Evolutionary conservation across 2,888 invertebrate species (phyloP), one percentile per base, ranked within the genome.

Genomic region (Yponomeuta sedellus): DNA sequence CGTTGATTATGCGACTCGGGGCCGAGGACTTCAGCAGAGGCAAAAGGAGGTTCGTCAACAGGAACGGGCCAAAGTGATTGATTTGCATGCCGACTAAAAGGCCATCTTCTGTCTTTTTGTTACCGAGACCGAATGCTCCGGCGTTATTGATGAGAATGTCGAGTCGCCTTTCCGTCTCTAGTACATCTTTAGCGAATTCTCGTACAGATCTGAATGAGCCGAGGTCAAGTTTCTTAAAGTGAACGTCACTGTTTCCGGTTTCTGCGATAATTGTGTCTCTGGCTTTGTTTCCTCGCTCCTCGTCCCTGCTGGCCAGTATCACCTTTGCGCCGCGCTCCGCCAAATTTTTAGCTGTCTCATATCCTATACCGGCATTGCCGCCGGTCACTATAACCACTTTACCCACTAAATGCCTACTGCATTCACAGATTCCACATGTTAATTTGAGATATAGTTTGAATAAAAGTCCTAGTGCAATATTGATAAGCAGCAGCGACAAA

Each of bases 321-420:
- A 97, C 92, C 68, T 93, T 92, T 0, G 96, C 97, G 34, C 95
- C 96, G 75, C 95, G 91, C 68, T 92, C 93, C 0, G 95, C 95
- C 64, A 96, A 77, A 75, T 95, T 93, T 70, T 92, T 92, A 0
- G 95, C 94, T 0, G 96, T 95, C 78, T 96, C 95, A 74, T 93
- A 95, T 39, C 96, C 97, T 73, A 96, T 96, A 6, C 96, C 97
- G 71, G 94, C 92, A 71, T 95, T 97, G 64, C 95, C 96, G 22
- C 97, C 97, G 11, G 97, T 97, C 56, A 97, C 93, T 65, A 97
- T 92, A 16, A 95, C 95, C 2, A 95, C 95, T 90, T 97, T 97
- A 2, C 96, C 96, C 64, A 95, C 92, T 93, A 97, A 74, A 72
- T 85, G 83, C 67, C 71, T 79, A 67, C 78, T 85, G 67, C 76